These are phyloP conservation scores for Osmerus mordax DNA, from an alignment of 2,113 vertebrate species.

Conservation along the genomic window DNA sequence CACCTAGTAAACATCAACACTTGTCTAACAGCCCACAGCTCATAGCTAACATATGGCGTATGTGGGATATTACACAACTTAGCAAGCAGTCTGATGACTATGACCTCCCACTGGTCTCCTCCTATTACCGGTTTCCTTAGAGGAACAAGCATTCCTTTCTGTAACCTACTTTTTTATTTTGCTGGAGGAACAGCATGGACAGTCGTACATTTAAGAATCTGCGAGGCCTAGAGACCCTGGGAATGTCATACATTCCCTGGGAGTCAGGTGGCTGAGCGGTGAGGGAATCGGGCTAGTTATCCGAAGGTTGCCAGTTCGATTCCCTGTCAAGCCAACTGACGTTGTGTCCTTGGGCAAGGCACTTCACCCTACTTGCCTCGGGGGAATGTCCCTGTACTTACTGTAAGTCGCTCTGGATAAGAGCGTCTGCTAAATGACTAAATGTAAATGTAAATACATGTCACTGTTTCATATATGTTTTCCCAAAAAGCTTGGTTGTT, in stretches of 20 bases:
- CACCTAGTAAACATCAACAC: not conserved
- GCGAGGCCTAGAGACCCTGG: not conserved
- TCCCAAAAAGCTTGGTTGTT: no score
- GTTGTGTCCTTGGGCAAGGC: no score
- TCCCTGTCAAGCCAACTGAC: no score
- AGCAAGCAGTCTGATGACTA: not conserved
- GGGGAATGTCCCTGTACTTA: no score
- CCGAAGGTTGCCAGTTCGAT: no score
- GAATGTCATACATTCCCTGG: not conserved
- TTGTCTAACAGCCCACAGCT: not conserved
- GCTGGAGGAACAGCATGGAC: not conserved
- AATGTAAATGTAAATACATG: no score
- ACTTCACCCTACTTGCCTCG: no score
- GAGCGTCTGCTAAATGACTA: no score
- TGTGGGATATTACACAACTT: slow-evolving; percentile 16
- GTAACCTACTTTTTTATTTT: slow-evolving; percentile 17
- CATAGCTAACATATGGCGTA: slow-evolving; percentile 1
- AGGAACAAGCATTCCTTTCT: not conserved
- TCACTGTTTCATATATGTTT: not conserved
- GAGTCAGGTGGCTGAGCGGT: no score
- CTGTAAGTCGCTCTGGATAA: no score
- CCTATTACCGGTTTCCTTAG: slow-evolving; percentile 18
- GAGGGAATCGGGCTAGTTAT: no score
- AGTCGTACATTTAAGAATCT: not conserved
- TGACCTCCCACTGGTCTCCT: not conserved